Conservation (phyloP, 2,888 invertebrate species). For the Pandemis cinnamomeana region DNA sequence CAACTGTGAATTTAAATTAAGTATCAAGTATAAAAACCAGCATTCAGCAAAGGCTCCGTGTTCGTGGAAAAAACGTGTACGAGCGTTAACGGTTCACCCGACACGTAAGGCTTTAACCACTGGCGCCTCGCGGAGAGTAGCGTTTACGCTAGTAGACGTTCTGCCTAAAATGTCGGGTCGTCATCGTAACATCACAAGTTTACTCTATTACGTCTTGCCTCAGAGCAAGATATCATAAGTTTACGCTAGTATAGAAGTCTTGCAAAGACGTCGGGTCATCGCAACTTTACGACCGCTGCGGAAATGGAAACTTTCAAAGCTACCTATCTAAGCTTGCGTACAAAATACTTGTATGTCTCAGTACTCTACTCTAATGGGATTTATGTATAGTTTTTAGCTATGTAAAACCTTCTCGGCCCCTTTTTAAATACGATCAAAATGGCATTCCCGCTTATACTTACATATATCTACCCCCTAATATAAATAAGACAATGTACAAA, state of each 20-base stretch:
- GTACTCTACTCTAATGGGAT: constrained; percentile 30
- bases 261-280: not conserved
- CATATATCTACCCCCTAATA: no score
- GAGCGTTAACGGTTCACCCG: no score
- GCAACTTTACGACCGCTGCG: constrained; percentile 45
- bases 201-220: no score
- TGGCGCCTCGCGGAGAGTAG: no score
- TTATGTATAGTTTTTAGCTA: constrained; percentile 17
- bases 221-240: no score
- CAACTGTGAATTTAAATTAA: not conserved
- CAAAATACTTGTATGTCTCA: constrained; percentile 58
- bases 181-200: no score
- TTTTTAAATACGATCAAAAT: not conserved
- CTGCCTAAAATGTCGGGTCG: no score
- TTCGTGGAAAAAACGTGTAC: no score
- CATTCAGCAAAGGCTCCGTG: not conserved
- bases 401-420: not conserved
- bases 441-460: not conserved
- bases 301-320: constrained; percentile 65
- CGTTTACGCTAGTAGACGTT: no score
- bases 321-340: constrained; percentile 78
- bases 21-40: not conserved
- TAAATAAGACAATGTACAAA: no score
- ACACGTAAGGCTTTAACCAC: no score
- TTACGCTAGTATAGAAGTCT: no score